These are phyloP conservation scores for Xerus rutilus DNA, from an alignment of 2,797 vertebrate species.

Conservation along the genomic window DNA sequence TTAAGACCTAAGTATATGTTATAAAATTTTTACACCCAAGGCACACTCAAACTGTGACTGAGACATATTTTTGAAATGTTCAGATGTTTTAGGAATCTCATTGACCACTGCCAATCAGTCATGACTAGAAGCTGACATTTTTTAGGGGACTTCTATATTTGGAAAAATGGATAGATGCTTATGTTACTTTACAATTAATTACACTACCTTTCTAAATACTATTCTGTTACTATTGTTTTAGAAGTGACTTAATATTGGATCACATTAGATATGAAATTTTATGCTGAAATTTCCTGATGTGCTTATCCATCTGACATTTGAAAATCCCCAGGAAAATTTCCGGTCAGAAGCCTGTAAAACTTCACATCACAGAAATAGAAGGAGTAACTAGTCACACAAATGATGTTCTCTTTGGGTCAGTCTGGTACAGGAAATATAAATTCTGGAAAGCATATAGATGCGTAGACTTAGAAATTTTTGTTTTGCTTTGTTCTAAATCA, in stretches of 20 bases:
- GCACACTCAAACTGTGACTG: neutral
- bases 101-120: neutral
- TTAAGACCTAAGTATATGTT: neutral
- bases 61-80: neutral
- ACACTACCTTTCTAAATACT: neutral
- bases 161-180: neutral
- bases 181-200: neutral
- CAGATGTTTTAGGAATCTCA: neutral
- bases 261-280: neutral
- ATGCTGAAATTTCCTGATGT: neutral
- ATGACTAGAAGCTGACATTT: neutral
- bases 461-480: neutral
- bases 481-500: neutral
- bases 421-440: neutral
- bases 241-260: neutral
- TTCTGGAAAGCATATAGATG: neutral
- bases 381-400: neutral
- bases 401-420: neutral
- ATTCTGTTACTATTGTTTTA: neutral
- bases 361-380: conserved; percentile 33
- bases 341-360: neutral
- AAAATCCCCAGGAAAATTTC: conserved; percentile 33
- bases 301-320: neutral
- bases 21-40: neutral
- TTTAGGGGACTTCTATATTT: neutral